Evolutionary conservation across 2,888 invertebrate species (phyloP).

Genomic region (Oscheius sp.): DNA sequence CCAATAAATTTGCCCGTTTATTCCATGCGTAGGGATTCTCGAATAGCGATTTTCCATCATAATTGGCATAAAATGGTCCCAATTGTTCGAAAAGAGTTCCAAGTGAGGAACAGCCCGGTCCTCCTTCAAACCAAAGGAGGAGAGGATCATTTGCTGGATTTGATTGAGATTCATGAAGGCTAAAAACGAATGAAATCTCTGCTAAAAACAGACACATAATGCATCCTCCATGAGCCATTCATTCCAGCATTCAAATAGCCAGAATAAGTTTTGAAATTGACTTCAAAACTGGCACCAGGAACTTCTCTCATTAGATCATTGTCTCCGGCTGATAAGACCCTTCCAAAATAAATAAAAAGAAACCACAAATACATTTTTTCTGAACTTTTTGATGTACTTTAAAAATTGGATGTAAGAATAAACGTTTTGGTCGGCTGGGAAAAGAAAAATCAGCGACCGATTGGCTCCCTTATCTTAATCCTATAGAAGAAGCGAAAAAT

Average conservation of each 20-base stretch:
- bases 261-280: slow-evolving; percentile 71
- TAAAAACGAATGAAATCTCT: slow-evolving; percentile 54
- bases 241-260: slow-evolving; percentile 71
- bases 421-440: too few relatives aligned
- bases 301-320: slow-evolving; percentile 65
- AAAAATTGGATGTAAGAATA: too few relatives aligned
- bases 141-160: slow-evolving; percentile 70
- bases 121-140: slow-evolving; percentile 73
- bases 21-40: slow-evolving; percentile 69
- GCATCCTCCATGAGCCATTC: slow-evolving; percentile 69
- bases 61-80: slow-evolving; percentile 40
- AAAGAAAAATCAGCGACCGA: too few relatives aligned
- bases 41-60: slow-evolving; percentile 51
- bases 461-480: too few relatives aligned
- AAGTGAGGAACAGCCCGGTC: slow-evolving; percentile 66
- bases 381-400: too few relatives aligned
- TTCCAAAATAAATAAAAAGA: too few relatives aligned
- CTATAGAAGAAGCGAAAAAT: too few relatives aligned
- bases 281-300: slow-evolving; percentile 71
- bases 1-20: slow-evolving; percentile 73
- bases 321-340: slow-evolving; percentile 28
- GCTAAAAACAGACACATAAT: too few relatives aligned
- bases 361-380: too few relatives aligned
- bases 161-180: slow-evolving; percentile 71
- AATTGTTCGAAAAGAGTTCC: slow-evolving; percentile 46